A percentile compares a stretch with the other conserved stretches of the same genome.
These are phyloP conservation scores for Aleiodes sp. DNA, from an alignment of 1,140 invertebrate genomes.

Conservation along the genomic window DNA sequence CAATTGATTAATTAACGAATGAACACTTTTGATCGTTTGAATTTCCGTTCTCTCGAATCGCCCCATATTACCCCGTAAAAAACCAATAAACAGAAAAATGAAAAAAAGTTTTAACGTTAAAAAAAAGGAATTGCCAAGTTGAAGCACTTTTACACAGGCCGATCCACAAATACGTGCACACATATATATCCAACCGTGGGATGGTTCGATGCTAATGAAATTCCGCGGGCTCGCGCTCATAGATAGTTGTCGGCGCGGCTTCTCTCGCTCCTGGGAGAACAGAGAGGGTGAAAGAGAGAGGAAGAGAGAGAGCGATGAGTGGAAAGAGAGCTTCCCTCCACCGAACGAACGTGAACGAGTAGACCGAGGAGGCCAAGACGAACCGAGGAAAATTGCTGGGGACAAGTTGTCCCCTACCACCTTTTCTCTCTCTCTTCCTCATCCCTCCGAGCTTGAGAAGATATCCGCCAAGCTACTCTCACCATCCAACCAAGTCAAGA, in stretches of 20 bases:
- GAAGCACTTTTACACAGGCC: not conserved
- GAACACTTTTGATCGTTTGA: too few species aligned
- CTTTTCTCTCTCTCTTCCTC: not conserved
- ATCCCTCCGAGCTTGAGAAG: not conserved
- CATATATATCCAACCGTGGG: constrained; percentile 24
- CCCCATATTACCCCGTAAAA: not conserved
- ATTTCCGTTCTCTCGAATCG: not conserved
- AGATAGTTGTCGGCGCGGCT: constrained; percentile 33
- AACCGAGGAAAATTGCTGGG: not conserved
- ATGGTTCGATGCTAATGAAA: constrained; percentile 57
- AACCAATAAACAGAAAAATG: not conserved
- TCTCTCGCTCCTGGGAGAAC: constrained; percentile 20
- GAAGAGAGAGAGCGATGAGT: not conserved
- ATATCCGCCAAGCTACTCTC: not conserved
- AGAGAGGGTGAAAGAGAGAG: not conserved
- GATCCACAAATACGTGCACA: constrained; percentile 24
- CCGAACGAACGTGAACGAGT: constrained; percentile 6
- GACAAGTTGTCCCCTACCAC: not conserved
- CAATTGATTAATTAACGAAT: too few species aligned
- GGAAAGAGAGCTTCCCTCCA: too few species aligned
- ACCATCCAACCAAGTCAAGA: not conserved
- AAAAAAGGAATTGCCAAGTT: constrained; percentile 6
- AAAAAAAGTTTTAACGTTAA: too few species aligned
- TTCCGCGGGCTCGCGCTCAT: constrained; percentile 44
- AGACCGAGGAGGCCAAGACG: not conserved